A percentile compares a stretch with the other conserved stretches of the same genome.
These are phyloP conservation scores for Gasterosteus aculeatus DNA, from an alignment of 2,113 vertebrate species.

Conservation along the genomic window DNA sequence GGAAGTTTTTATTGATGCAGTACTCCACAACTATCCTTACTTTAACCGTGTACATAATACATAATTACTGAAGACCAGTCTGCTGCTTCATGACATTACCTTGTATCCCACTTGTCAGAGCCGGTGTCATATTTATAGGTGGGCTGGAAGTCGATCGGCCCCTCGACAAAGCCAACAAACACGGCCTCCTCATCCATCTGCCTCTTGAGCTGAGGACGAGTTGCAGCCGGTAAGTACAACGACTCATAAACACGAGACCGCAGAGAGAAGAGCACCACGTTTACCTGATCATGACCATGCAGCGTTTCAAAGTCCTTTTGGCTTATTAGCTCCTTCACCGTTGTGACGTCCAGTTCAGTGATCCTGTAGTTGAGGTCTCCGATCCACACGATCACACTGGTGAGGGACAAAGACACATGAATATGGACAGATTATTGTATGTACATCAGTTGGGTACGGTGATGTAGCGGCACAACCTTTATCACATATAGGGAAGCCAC, in stretches of 20 bases:
- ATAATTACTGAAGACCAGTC: neutral
- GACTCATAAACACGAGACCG: neutral
- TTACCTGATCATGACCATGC: slow-evolving; percentile 89
- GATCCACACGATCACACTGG: slow-evolving; percentile 86
- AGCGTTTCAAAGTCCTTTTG: slow-evolving; percentile 88
- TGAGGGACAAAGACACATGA: neutral
- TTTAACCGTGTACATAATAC: neutral
- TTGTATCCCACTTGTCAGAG: slow-evolving; percentile 94
- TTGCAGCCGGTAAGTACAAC: slow-evolving; percentile 17
- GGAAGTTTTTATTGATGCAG: neutral
- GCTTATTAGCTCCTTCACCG: slow-evolving; percentile 89
- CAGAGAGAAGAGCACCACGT: neutral
- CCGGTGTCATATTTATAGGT: slow-evolving; percentile 97
- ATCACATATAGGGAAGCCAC: neutral
- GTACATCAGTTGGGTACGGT: neutral
- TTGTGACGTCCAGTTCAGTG: slow-evolving; percentile 88
- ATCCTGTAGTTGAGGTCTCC: slow-evolving; percentile 98
- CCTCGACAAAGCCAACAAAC: slow-evolving; percentile 92
- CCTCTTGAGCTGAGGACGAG: slow-evolving; percentile 85
- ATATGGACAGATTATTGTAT: neutral
- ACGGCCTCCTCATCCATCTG: slow-evolving; percentile 88
- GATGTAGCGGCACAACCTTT: neutral
- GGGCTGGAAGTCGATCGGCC: slow-evolving; percentile 91
- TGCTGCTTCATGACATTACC: slow-evolving; percentile 77
- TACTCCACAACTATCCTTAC: neutral